phyloP scores from a whole-genome alignment of 2,888 invertebrate genomes.

The Melanostoma scalare region DNA sequence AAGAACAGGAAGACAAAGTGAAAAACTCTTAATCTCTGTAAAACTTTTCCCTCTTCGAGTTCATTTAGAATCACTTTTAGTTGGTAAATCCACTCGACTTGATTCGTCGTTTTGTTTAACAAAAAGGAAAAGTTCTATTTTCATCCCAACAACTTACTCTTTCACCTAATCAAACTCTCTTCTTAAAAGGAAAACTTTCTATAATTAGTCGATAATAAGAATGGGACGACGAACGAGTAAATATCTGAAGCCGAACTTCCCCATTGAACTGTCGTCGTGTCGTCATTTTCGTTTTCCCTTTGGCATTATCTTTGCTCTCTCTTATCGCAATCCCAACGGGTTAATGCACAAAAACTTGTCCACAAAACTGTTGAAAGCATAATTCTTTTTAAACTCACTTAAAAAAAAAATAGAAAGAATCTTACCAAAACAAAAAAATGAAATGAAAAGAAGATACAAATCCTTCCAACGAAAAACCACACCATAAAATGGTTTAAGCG shows the following conservation, averaged over 20 bases:
- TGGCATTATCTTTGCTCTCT: conserved; percentile 19
- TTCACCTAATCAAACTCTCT: conserved; percentile 31
- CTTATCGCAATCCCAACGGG: conserved; percentile 2
- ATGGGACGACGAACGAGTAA: background rate
- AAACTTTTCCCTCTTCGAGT: conserved; percentile 21
- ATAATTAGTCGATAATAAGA: conserved; percentile 49
- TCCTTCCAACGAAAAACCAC: conserved; percentile 20
- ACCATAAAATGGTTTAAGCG: conserved; percentile 48
- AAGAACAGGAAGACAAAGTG: conserved; percentile 5
- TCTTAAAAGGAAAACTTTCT: conserved; percentile 38
- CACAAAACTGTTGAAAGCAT: conserved; percentile 27
- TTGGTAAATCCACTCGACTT: conserved; percentile 29
- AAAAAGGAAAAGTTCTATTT: background rate
- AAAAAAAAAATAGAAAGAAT: conserved; percentile 18
- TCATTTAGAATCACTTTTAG: conserved; percentile 11
- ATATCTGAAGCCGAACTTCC: conserved; percentile 17
- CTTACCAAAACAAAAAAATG: conserved; percentile 1
- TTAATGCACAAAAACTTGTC: conserved; percentile 33
- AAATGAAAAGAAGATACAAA: conserved; percentile 20
- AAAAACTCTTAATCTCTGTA: conserved; percentile 16
- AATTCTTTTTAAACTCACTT: conserved; percentile 24
- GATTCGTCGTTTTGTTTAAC: conserved; percentile 15
- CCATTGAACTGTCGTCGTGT: conserved; percentile 23
- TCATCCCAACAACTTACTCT: conserved; percentile 7
- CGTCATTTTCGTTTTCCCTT: background rate